phyloP scores from a whole-genome alignment of 1,140 invertebrate genomes.

The Cydia strobilella region DNA sequence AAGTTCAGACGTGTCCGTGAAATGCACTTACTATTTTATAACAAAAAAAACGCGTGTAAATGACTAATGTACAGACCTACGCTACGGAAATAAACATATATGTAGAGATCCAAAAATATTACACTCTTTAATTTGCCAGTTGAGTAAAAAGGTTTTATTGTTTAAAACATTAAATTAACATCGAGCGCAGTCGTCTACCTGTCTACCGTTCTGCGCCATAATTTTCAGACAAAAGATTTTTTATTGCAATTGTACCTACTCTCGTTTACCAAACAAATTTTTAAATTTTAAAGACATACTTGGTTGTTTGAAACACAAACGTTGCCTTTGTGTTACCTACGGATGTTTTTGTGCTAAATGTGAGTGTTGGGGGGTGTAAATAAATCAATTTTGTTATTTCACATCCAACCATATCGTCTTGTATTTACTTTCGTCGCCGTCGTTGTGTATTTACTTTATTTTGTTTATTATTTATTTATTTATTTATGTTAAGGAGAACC shows the following conservation, averaged over 20 bases:
- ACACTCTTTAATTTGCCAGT: neutral
- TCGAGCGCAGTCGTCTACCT: neutral
- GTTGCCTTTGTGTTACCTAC: neutral
- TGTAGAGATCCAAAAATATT: neutral
- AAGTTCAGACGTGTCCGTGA: too few relatives aligned
- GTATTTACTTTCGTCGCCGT: too few relatives aligned
- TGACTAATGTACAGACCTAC: too few relatives aligned
- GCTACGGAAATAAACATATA: too few relatives aligned
- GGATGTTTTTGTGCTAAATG: neutral
- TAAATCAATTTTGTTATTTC: too few relatives aligned
- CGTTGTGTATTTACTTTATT: too few relatives aligned
- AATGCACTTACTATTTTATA: too few relatives aligned
- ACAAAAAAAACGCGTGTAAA: too few relatives aligned
- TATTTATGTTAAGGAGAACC: too few relatives aligned
- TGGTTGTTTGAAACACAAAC: neutral
- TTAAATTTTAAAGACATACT: neutral
- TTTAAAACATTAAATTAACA: neutral
- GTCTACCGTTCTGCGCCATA: conserved; percentile 11
- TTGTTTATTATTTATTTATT: too few relatives aligned
- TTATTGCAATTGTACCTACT: conserved; percentile 7
- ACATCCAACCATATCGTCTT: too few relatives aligned
- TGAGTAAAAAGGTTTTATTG: neutral
- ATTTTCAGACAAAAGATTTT: conserved; percentile 9
- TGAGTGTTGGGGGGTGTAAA: too few relatives aligned
- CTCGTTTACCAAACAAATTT: neutral